Evolutionary conservation across 1,140 invertebrate species (phyloP), one percentile per base, ranked within the genome.

Genomic region (Drosophila asahinai): DNA sequence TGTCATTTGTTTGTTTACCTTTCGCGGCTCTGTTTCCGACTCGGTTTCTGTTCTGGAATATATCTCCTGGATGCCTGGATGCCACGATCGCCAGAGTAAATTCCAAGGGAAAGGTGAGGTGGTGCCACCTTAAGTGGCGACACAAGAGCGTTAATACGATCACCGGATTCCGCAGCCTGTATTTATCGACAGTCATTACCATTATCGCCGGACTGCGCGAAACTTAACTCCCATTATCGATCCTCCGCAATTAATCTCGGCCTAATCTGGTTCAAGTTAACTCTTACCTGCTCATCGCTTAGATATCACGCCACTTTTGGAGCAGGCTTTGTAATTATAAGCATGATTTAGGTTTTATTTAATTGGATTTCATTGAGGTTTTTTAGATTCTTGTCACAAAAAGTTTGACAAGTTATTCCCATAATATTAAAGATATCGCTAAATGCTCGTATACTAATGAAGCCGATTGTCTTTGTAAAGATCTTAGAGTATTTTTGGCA

Each of bases 1-100:
- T 84, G 83, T 82, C 71, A 83, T 83, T 61, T 89, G 84, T 87
- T 87, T 87, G 81, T 81, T 87, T 87, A 83, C 75, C 52, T 89
- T 84, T 89, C 61, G 48, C 40, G 38, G 64, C 60, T 61, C 45
- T 30, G 64, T 36, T 55, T 52, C 43, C 22, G 58, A 38, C 38
- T 54, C 43, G 45, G 27, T 22, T 65, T 22, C 57, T 61, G 48
- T 62, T 57, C 58, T 19, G 25, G n/a, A 19, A 38, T 64, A 54
- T 40, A 30, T 51, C 27, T 25, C n/a, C n/a, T 2, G 30, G 30
- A 38, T 36, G 11, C 52, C 33, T 40, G 54, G 54, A 57, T 57
- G 61, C 33, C 61, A 64, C 49, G 67, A 71, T 71, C 67, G 49
- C 63, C 62, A 62, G 40, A 27, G 45, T 11, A 65, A 64, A 49